Evolutionary conservation across 2,113 vertebrate species (phyloP), one percentile per base, ranked within the genome.

Genomic region (Cairina moschata): DNA sequence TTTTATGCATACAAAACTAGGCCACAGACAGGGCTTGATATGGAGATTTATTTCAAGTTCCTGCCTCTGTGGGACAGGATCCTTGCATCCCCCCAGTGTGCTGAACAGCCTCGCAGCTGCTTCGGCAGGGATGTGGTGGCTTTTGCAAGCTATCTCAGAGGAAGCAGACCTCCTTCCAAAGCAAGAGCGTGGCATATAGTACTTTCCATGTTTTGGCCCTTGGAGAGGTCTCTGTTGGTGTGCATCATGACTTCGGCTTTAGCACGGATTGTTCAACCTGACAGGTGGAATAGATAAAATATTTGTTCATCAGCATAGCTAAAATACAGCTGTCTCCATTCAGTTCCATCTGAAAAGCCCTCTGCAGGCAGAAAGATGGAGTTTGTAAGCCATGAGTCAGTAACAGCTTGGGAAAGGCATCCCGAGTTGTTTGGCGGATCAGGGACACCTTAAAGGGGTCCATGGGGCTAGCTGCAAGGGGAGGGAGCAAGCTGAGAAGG

Each of bases 71-170:
- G n/a, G 72, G 60, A 44, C 73, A 38, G 76, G 77, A 23, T n/a
- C 17, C 56, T 9, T 6, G 68, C 68, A 34, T 73, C 62, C 22
- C 34, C 0, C 0, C 34, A 17, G 65, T 0, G 0, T 5, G 66
- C 31, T 34, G 38, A 14, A 25, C 16, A 4, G 67, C 42, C 42
- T 11, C 0, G 3, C 83, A 2, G 4, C 42, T 8, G 26, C 5
- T 54, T 36, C 2, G 2, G 28, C 46, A 69, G 44, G 48, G 34
- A 65, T 26, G 10, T 0, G 1, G 56, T 25, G 23, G 32, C 22
- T 59, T 59, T 62, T 40, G 40, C 36, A 44, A 67, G n/a, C 42
- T 32, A 3, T 46, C 50, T 46, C 58, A 9, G 73, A 48, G 56
- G 52, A 71, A 66, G 59, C 36, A 62, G 73, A 91, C 22, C 58